phyloP scores from a whole-genome alignment of 2,888 invertebrate species.

The Hypercompe scribonia region DNA sequence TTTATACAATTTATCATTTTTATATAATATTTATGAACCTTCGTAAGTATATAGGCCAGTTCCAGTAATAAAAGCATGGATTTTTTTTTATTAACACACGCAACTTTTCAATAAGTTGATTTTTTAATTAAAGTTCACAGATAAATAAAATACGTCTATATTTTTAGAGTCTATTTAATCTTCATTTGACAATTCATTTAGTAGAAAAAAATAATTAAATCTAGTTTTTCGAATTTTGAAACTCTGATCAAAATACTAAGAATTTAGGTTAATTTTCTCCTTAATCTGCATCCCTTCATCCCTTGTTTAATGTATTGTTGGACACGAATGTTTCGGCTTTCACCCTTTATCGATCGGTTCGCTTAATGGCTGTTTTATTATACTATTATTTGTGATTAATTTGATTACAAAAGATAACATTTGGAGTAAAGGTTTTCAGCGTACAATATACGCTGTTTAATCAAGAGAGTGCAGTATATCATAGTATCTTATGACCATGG shows the following conservation, averaged over 20 bases:
- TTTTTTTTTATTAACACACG: background rate
- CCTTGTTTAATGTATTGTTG: constrained; percentile 36
- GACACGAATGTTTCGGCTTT: constrained; percentile 32
- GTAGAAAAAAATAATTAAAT: background rate
- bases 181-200: constrained; percentile 19
- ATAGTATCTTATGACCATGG: background rate
- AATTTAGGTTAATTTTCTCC: constrained; percentile 44
- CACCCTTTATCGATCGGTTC: constrained; percentile 32
- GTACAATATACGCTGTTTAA: background rate
- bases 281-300: constrained; percentile 42
- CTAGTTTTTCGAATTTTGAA: background rate
- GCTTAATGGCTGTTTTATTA: constrained; percentile 47
- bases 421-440: constrained; percentile 13
- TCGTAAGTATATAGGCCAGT: background rate
- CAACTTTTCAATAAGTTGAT: background rate
- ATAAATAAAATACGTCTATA: no score
- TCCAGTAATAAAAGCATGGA: background rate
- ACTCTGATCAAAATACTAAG: background rate
- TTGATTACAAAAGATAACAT: constrained; percentile 25
- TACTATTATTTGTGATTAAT: constrained; percentile 40
- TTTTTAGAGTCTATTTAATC: background rate
- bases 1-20: background rate
- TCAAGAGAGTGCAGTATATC: background rate
- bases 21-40: background rate
- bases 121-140: no score